These are phyloP conservation scores for Hofmannophila pseudospretella DNA, from an alignment of 2,888 invertebrate species.

Conservation along the genomic window DNA sequence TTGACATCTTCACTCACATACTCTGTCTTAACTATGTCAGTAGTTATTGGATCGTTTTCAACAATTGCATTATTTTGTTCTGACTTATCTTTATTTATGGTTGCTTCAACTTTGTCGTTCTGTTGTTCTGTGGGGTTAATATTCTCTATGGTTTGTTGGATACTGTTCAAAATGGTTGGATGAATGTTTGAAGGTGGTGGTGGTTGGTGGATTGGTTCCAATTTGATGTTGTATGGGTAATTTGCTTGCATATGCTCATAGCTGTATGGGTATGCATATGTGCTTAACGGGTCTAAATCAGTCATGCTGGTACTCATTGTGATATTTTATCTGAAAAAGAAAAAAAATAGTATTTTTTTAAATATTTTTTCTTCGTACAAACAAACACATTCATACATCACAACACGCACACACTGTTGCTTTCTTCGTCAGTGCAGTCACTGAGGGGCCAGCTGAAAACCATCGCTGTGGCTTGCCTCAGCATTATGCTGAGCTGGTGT, in stretches of 20 bases:
- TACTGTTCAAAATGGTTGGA: neutral
- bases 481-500: too few species aligned
- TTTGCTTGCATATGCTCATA: conserved; percentile 6
- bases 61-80: neutral
- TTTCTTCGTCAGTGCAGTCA: too few species aligned
- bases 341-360: too few species aligned
- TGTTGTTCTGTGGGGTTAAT: neutral
- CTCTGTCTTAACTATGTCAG: neutral
- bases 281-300: conserved; percentile 49
- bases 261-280: conserved; percentile 32
- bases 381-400: too few species aligned
- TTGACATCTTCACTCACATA: neutral
- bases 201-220: conserved; percentile 15
- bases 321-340: conserved; percentile 15
- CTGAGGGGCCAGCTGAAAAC: too few species aligned
- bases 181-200: too few species aligned
- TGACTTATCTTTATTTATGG: neutral
- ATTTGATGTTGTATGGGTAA: conserved; percentile 26
- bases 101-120: neutral
- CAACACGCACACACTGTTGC: too few species aligned
- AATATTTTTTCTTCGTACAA: too few species aligned
- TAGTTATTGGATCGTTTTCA: neutral
- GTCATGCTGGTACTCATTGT: conserved; percentile 35
- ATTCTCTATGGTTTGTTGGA: neutral
- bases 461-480: too few species aligned